Conservation (phyloP, 2,888 invertebrate species). For the Therioaphis trifolii region DNA sequence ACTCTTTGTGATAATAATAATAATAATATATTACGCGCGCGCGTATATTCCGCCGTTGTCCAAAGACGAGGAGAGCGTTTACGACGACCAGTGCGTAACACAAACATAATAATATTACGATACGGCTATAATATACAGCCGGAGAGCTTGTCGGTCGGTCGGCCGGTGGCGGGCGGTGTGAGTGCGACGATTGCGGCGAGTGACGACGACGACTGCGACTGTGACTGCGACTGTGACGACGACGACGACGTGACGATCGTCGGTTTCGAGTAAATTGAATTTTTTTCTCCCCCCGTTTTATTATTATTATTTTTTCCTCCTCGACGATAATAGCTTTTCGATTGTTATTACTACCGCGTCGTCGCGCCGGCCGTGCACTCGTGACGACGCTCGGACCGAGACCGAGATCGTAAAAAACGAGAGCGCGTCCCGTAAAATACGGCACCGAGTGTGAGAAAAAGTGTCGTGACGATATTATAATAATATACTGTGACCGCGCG, state of each 20-base stretch:
- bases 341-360: not conserved
- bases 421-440: not conserved
- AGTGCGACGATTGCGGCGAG: not conserved
- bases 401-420: not conserved
- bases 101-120: not conserved
- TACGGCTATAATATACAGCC: not conserved
- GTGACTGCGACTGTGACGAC: too few relatives aligned
- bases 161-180: too few relatives aligned
- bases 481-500: not conserved
- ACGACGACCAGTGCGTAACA: not conserved
- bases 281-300: not conserved
- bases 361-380: not conserved
- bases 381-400: too few relatives aligned
- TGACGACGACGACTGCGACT: too few relatives aligned
- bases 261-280: slow-evolving; percentile 36
- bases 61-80: not conserved
- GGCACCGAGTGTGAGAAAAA: not conserved
- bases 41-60: not conserved
- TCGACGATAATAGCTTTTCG: not conserved
- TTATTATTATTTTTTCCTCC: not conserved
- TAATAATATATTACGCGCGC: not conserved
- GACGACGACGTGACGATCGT: slow-evolving; percentile 43
- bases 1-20: too few relatives aligned
- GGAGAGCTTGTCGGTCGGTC: too few relatives aligned
- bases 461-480: not conserved